Conservation (phyloP, 2,113 vertebrate species). For the Mixornis gularis region DNA sequence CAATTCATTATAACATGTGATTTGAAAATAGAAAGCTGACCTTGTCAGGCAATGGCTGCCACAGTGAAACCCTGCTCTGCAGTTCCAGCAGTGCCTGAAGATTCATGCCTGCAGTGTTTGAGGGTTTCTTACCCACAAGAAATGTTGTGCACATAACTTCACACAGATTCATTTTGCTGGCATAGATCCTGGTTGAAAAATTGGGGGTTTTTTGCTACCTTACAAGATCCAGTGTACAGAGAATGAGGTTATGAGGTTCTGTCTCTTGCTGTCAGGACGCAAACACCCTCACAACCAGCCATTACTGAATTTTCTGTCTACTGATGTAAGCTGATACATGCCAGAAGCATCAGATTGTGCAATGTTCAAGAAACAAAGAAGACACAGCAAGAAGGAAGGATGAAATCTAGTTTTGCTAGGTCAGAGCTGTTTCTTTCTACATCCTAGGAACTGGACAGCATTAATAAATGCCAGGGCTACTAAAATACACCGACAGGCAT, state of each 20-base stretch:
- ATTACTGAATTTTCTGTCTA: background rate
- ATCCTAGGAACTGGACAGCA: background rate
- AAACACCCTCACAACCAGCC: background rate
- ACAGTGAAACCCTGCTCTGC: background rate
- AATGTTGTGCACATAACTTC: background rate
- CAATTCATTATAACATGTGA: background rate
- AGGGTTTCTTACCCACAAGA: background rate
- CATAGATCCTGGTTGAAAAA: background rate
- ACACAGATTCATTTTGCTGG: background rate
- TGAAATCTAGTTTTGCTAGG: background rate
- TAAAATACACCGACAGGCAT: background rate
- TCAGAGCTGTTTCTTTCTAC: background rate
- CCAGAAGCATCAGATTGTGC: background rate
- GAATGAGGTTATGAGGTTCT: background rate
- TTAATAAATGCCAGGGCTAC: background rate
- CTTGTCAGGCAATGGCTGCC: background rate
- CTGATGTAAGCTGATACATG: background rate
- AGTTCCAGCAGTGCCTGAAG: background rate
- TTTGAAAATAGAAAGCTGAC: background rate
- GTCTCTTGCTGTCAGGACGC: background rate
- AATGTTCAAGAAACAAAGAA: background rate
- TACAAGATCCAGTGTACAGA: background rate
- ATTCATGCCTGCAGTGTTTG: background rate
- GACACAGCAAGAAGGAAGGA: background rate
- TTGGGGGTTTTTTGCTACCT: background rate